Evolutionary conservation across 1,140 invertebrate species (phyloP).

Genomic region (Riptortus pedestris): DNA sequence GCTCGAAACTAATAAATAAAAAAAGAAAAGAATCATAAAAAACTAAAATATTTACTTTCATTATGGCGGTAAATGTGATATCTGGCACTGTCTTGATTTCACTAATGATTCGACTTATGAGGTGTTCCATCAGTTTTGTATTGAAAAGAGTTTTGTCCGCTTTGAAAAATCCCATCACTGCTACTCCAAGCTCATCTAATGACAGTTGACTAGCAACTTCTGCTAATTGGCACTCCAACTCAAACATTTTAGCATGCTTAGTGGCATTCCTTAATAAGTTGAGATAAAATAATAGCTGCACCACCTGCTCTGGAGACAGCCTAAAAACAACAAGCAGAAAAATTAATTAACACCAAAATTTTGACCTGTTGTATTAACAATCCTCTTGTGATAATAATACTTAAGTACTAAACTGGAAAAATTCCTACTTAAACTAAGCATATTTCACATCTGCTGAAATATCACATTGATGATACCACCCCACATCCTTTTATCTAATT

Average conservation of each 20-base stretch:
- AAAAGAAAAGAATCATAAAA: too few relatives aligned
- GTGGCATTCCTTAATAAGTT: constrained; percentile 12
- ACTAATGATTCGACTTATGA: constrained; percentile 18
- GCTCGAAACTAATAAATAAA: too few relatives aligned
- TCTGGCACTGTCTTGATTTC: constrained; percentile 14
- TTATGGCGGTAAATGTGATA: constrained; percentile 18
- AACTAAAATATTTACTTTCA: too few relatives aligned
- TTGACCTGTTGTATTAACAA: background rate
- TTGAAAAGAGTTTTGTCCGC: background rate
- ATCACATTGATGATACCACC: background rate
- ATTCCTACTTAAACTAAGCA: too few relatives aligned
- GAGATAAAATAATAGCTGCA: constrained; percentile 23
- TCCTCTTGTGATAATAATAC: too few relatives aligned
- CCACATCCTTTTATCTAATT: background rate
- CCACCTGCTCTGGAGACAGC: constrained; percentile 13
- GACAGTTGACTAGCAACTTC: background rate
- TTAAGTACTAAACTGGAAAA: too few relatives aligned
- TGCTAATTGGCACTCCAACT: constrained; percentile 14
- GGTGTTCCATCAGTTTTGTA: constrained; percentile 7
- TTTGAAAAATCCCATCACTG: constrained; percentile 26
- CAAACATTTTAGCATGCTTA: constrained; percentile 11
- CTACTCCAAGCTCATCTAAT: constrained; percentile 24
- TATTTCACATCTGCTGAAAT: background rate
- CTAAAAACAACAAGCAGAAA: constrained; percentile 14
- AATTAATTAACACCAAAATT: background rate